Conservation (phyloP, 2,797 vertebrate species). For the Myoxocephalus aenaeus region DNA sequence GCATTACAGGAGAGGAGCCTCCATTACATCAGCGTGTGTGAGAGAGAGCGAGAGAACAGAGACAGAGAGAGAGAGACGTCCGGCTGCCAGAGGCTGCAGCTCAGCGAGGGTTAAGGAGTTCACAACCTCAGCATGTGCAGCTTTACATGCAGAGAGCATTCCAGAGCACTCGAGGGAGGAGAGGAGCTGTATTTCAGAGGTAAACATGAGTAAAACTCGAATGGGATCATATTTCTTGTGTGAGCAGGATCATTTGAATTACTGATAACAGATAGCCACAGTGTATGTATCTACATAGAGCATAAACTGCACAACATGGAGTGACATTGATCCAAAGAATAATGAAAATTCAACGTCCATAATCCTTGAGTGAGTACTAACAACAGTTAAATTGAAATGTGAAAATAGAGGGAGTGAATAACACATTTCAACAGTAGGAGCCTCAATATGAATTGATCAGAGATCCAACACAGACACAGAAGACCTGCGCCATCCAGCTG, state of each 20-base stretch:
- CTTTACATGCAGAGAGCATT: conserved; percentile 5
- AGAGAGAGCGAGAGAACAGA: too few species aligned
- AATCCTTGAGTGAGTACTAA: background rate
- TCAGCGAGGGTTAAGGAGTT: conserved; percentile 67
- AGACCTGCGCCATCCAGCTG: too few species aligned
- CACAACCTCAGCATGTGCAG: conserved; percentile 57
- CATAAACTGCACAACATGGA: background rate
- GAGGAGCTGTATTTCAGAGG: background rate
- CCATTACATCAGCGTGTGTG: conserved; percentile 53
- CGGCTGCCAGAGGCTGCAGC: conserved; percentile 40
- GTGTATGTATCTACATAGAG: background rate
- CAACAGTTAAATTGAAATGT: background rate
- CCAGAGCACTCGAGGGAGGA: background rate
- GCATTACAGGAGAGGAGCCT: conserved; percentile 44
- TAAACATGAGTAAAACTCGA: background rate
- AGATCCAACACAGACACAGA: background rate
- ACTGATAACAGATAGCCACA: background rate
- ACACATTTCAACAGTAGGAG: background rate
- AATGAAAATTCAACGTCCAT: background rate
- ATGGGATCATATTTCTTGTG: background rate
- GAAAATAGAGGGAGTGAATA: background rate
- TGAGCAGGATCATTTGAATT: background rate
- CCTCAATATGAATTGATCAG: background rate
- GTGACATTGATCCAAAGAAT: background rate
- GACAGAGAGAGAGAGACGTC: background rate